phyloP scores from a whole-genome alignment of 1,140 invertebrate species.

The Drosophila santomea region DNA sequence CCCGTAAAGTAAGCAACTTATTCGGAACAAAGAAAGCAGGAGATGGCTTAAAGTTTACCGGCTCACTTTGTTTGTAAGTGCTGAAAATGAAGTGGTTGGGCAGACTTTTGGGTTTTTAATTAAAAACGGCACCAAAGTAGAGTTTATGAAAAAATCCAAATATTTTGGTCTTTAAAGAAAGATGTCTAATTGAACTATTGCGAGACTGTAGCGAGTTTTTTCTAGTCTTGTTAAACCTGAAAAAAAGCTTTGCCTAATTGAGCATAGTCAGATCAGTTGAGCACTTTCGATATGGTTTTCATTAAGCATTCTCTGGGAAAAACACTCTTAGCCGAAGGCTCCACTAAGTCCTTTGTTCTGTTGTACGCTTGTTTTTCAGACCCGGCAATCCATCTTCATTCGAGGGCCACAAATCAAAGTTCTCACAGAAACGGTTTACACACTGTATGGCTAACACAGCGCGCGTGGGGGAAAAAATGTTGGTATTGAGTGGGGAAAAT shows the following conservation, averaged over 20 bases:
- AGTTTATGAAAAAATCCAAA: too few relatives aligned
- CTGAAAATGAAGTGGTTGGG: constrained; percentile 4
- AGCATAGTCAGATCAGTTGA: not conserved
- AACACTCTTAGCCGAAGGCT: constrained; percentile 19
- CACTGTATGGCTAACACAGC: constrained; percentile 11
- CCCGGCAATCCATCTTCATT: constrained; percentile 40
- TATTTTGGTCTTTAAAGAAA: too few relatives aligned
- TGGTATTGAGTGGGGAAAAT: constrained; percentile 1
- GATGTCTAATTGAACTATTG: too few relatives aligned
- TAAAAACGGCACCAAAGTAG: not conserved
- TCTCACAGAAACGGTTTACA: constrained; percentile 31
- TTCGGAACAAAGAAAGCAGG: constrained; percentile 20
- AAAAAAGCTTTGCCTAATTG: not conserved
- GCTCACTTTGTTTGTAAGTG: constrained; percentile 15
- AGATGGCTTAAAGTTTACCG: constrained; percentile 17
- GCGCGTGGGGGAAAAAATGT: not conserved
- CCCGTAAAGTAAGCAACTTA: constrained; percentile 37
- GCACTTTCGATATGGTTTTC: constrained; percentile 13
- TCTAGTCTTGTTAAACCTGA: not conserved
- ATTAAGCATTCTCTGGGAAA: constrained; percentile 19
- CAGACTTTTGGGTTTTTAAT: constrained; percentile 9
- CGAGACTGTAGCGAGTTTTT: too few relatives aligned
- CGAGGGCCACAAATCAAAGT: constrained; percentile 44
- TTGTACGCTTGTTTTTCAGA: constrained; percentile 7
- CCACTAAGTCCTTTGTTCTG: constrained; percentile 27